Evolutionary conservation across 2,888 invertebrate species (phyloP), one percentile per base, ranked within the genome.

Genomic region (Cancer borealis): DNA sequence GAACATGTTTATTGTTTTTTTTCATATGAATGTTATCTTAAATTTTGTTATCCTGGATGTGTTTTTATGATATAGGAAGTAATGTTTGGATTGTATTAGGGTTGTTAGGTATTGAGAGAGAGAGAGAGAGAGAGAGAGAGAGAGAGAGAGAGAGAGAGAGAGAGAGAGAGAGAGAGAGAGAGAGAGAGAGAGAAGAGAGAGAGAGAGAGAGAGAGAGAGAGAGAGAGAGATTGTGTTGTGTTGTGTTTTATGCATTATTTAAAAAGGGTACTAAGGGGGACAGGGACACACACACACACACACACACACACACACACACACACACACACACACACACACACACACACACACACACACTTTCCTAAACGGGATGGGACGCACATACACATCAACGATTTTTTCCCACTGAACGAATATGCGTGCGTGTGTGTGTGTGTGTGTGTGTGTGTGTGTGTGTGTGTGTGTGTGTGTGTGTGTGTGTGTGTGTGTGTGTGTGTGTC

Each of bases 401-500:
- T 54, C 12, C 17, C 54, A 54, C 54, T 54, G 12, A 12, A 17
- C 54, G n/a, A n/a, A n/a, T 73, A n/a, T 73, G 73, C n/a, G n/a
- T 73, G 73, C n/a, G n/a, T 73, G n/a, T 73, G 73, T 73, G 73
- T 73, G 73, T 73, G 73, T 73, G 73, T 73, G 73, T 73, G n/a
- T 73, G 73, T 73, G 73, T 73, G 73, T 73, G 73, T 73, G 73
- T 73, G 73, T 73, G 73, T 73, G 73, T 73, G 73, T 73, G 73
- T 73, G 73, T 73, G 73, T 73, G 73, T 73, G 73, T 73, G 73
- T 73, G 73, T 73, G 73, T 73, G 73, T 73, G 73, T 73, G 73
- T 73, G 66, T 66, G 66, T 66, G 66, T 66, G 66, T 66, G 66
- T 66, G 66, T 66, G 66, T 17, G 66, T 66, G 73, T 73, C n/a